Conservation (phyloP, 2,797 vertebrate genomes). For the Enteromius anoplus region DNA sequence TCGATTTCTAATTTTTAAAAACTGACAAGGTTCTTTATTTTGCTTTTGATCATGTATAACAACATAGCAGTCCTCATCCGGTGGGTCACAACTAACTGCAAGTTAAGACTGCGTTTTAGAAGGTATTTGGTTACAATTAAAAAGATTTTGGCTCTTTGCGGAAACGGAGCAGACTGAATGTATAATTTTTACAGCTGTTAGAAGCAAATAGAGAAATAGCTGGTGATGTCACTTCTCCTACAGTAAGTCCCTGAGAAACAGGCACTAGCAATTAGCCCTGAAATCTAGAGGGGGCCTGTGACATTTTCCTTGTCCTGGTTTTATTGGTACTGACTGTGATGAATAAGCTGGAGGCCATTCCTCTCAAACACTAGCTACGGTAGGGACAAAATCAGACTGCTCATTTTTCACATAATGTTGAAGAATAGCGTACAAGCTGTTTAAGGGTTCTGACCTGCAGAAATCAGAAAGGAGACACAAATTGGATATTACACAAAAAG, state of each 20-base stretch:
- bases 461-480: conserved; percentile 5
- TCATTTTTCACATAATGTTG: conserved; percentile 1
- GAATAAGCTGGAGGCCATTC: too few relatives aligned
- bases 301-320: conserved; percentile 70
- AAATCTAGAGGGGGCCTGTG: conserved; percentile 69
- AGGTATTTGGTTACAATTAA: conserved; percentile 1
- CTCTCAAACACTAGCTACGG: conserved; percentile 4
- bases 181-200: conserved; percentile 52
- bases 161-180: not conserved
- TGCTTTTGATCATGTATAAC: not conserved
- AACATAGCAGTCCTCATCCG: too few relatives aligned
- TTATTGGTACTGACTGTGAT: conserved; percentile 52
- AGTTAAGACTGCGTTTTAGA: not conserved
- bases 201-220: conserved; percentile 25
- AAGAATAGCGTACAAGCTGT: not conserved
- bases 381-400: not conserved
- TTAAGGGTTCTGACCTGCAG: conserved; percentile 5
- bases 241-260: conserved; percentile 29
- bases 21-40: not conserved
- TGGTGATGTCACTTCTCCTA: conserved; percentile 27
- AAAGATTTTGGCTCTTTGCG: not conserved
- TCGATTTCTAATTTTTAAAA: not conserved
- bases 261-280: conserved; percentile 63
- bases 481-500: not conserved
- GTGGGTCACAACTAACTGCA: too few relatives aligned